These are phyloP conservation scores for Carassius carassius DNA, from an alignment of 2,113 vertebrate genomes.

Conservation along the genomic window DNA sequence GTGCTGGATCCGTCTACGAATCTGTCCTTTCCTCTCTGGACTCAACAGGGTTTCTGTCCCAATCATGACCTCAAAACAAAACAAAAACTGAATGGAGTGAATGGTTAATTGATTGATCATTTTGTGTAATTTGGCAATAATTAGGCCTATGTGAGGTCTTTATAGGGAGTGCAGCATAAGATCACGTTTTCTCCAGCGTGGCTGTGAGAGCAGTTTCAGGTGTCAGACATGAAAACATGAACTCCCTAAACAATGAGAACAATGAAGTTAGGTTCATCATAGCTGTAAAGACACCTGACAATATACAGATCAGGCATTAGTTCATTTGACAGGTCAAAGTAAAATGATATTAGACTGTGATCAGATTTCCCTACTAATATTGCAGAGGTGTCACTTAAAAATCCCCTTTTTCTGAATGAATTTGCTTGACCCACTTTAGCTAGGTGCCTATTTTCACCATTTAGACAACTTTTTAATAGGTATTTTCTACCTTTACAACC, in stretches of 20 bases:
- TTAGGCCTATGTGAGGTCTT: conserved; percentile 20
- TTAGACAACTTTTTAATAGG: not conserved
- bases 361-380: not conserved
- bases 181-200: conserved; percentile 1
- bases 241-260: conserved; percentile 10
- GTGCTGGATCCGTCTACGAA: conserved; percentile 13
- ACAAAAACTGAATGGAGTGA: not conserved
- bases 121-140: not conserved
- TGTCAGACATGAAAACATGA: conserved; percentile 53
- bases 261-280: conserved; percentile 9
- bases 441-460: not conserved
- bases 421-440: not conserved
- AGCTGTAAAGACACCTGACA: not conserved
- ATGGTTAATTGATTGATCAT: not conserved
- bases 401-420: not conserved
- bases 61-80: not conserved
- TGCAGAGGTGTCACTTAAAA: not conserved
- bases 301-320: conserved; percentile 15
- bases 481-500: not conserved
- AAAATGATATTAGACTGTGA: conserved; percentile 20
- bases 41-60: not conserved
- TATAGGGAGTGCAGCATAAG: conserved; percentile 15
- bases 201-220: conserved; percentile 17
- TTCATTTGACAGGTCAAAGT: not conserved
- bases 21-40: conserved; percentile 12